Percentiles rank a stretch among this genome's conserved stretches.
Conservation (phyloP, 2,888 invertebrate genomes). For the Amphipoea lucens region DNA sequence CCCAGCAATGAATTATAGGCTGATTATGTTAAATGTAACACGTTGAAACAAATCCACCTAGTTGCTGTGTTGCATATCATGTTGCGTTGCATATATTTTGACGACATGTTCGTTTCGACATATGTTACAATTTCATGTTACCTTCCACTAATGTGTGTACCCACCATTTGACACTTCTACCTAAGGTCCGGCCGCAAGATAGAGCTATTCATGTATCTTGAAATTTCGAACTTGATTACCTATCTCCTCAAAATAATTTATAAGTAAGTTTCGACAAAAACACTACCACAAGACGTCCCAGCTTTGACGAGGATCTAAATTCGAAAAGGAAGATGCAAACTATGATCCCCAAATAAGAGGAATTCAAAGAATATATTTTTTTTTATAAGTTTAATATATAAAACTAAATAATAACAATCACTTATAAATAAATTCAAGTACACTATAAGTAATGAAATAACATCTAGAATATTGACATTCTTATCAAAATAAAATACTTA, state of each 20-base stretch:
- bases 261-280: not conserved
- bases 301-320: not conserved
- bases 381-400: conserved; percentile 32
- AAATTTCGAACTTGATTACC: not conserved
- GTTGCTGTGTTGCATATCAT: too few relatives aligned
- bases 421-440: conserved; percentile 57
- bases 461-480: conserved; percentile 46
- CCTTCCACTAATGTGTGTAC: too few relatives aligned
- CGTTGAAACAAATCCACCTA: too few relatives aligned
- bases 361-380: not conserved
- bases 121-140: too few relatives aligned
- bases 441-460: conserved; percentile 18
- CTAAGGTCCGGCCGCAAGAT: too few relatives aligned
- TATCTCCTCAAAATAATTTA: not conserved
- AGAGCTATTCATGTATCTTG: too few relatives aligned
- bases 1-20: too few relatives aligned
- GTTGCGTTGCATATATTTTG: too few relatives aligned
- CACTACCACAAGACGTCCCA: not conserved
- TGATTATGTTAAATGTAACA: too few relatives aligned
- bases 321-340: not conserved
- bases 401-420: conserved; percentile 53
- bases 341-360: not conserved
- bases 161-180: too few relatives aligned
- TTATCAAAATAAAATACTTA: conserved; percentile 62
- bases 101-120: too few relatives aligned